A percentile compares a stretch with the other conserved stretches of the same genome.
Evolutionary conservation across 2,113 vertebrate genomes (phyloP).

Genomic region (Terrapene triunguis): DNA sequence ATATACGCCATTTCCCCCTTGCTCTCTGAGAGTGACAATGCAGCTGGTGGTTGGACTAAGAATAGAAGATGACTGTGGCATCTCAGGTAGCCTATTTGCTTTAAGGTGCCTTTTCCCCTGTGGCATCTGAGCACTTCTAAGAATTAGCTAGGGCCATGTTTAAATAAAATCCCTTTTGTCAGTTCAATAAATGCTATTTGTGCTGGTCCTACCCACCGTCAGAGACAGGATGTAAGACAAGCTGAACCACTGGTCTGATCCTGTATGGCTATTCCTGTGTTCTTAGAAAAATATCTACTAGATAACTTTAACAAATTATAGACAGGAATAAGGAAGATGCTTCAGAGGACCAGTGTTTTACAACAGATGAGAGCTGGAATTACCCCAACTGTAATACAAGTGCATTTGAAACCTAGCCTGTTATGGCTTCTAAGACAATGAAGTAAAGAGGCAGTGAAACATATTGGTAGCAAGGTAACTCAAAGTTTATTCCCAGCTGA

Average conservation of each 20-base stretch:
- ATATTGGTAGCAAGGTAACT: conserved; percentile 61
- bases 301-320: neutral
- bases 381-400: neutral
- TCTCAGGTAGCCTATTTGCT: neutral
- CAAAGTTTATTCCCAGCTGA: conserved; percentile 30
- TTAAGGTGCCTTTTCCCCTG: neutral
- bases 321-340: neutral
- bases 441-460: conserved; percentile 48
- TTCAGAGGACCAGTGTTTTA: neutral
- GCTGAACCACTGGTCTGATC: neutral
- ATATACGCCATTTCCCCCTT: neutral
- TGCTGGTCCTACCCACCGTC: neutral
- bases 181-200: neutral
- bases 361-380: neutral
- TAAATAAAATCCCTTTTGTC: neutral
- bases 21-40: neutral
- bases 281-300: neutral
- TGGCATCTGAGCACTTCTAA: neutral
- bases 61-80: neutral
- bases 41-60: neutral
- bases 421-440: conserved; percentile 16
- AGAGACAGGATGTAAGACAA: neutral
- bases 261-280: neutral
- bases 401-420: conserved; percentile 12
- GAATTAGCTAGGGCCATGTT: neutral